Evolutionary conservation across 2,888 invertebrate genomes (phyloP).

Genomic region (Cephus spinipes): DNA sequence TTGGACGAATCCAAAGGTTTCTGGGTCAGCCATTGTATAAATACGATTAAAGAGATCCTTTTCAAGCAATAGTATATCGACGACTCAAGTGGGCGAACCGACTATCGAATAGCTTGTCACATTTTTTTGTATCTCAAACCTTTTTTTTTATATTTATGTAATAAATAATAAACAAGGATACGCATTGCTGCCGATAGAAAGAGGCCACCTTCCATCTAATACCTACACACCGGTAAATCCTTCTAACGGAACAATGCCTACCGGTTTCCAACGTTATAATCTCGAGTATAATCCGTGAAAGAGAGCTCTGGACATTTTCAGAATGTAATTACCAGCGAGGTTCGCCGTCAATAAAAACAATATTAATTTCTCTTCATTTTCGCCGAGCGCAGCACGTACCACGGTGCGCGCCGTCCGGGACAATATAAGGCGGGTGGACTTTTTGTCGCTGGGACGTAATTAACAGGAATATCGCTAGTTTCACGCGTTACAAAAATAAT

Average conservation of each 20-base stretch:
- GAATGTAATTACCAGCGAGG: conserved; percentile 1
- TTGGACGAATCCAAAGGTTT: neutral
- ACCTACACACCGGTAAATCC: neutral
- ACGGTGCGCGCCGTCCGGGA: neutral
- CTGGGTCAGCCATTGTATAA: neutral
- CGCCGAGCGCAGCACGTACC: neutral
- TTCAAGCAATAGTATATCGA: neutral
- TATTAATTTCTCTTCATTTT: conserved; percentile 33
- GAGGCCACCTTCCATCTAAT: neutral
- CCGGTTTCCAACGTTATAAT: neutral
- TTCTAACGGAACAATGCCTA: neutral
- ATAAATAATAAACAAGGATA: neutral
- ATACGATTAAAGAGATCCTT: neutral
- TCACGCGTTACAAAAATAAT: conserved; percentile 10
- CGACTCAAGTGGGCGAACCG: neutral
- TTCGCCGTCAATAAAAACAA: conserved; percentile 21
- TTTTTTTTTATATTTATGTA: neutral
- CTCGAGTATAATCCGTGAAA: neutral
- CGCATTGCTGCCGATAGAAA: neutral
- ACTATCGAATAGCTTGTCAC: neutral
- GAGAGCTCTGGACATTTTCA: conserved; percentile 3
- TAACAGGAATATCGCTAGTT: conserved; percentile 8
- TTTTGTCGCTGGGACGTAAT: conserved; percentile 1
- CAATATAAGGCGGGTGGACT: neutral
- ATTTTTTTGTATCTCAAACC: neutral